Evolutionary conservation across 92 coral and sea anemone genomes (phyloP).

Genomic region (Epizoanthus ramosus): DNA sequence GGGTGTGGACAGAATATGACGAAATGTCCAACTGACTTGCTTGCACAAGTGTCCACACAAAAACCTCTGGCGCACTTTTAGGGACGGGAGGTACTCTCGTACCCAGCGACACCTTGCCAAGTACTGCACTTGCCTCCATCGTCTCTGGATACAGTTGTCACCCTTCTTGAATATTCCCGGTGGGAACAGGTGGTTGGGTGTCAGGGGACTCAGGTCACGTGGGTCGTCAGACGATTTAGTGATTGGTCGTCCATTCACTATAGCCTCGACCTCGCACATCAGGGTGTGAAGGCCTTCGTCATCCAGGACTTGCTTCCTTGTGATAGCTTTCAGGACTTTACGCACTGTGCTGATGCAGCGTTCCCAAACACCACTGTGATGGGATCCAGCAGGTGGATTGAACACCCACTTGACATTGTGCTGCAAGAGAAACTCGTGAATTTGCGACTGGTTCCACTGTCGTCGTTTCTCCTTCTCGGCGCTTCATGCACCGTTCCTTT

Average conservation of each 20-base stretch:
- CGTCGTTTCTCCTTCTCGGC: no score
- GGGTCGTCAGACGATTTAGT: constrained; percentile 63
- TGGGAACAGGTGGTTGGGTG: constrained; percentile 61
- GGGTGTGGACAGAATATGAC: no score
- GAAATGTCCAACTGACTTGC: no score
- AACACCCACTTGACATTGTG: constrained; percentile 60
- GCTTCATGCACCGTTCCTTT: no score
- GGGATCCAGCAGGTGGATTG: constrained; percentile 70
- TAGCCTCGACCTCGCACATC: constrained; percentile 63
- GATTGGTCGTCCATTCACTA: constrained; percentile 66
- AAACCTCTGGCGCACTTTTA: constrained; percentile 49
- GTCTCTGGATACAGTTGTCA: constrained; percentile 40
- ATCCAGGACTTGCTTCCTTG: constrained; percentile 54
- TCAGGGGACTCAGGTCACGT: constrained; percentile 46
- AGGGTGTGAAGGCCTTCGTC: constrained; percentile 55
- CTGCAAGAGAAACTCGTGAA: constrained; percentile 53
- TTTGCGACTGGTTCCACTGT: constrained; percentile 44
- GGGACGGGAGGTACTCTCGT: constrained; percentile 59
- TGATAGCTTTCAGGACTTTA: constrained; percentile 53
- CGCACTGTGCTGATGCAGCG: constrained; percentile 62
- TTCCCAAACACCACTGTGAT: constrained; percentile 70
- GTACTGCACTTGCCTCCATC: constrained; percentile 72
- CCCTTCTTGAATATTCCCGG: constrained; percentile 54
- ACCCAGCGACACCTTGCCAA: constrained; percentile 61
- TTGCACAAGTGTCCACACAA: no score